Base-by-base conservation (phyloP, 2,797 vertebrate species). In the Avahi laniger region DNA sequence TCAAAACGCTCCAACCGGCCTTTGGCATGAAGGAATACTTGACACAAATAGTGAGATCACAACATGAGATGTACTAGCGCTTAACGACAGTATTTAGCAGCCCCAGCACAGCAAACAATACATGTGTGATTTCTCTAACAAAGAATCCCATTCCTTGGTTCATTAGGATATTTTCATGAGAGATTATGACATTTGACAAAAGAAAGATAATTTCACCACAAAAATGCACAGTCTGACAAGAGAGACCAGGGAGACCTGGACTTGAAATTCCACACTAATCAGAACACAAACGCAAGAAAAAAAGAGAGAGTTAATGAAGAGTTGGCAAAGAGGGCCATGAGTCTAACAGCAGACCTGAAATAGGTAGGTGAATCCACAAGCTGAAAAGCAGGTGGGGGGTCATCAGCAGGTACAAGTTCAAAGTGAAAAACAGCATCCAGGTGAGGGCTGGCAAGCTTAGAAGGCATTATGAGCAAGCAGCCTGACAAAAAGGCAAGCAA, bases 251-350 rank as follows among this genome's bases (percentile, higher is more conserved):
- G 38, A 90, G 94, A 11, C 5, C 18, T 30, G 72, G 46, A 96
- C 89, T 89, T 73, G 41, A 79, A 95, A 96, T 61, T 94, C 52
- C 88, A 96, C 54, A 89, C 7, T 33, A 65, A 78, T 84, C 79
- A 88, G 80, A 92, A 87, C 4, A 87, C 15, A 96, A 92, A 3
- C 59, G 15, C 43, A 87, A 95, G 46, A 38, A 48, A 61, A 43
- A 81, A 57, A 5, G 7, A 87, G 28, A 7, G 12, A 30, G 14
- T 43, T 95, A 92, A 94, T 33, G 59, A 93, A 87, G 65, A 82
- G 78, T 43, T 30, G 20, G 15, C n/a, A 70, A 61, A 80, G 33
- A 72, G 50, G 50, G 1, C 9, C 18, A 73, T 41, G 17, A 11
- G 17, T 57, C 26, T 79, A 84, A 90, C 6, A 48, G 43, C 35